Base-by-base conservation (phyloP, 2,888 invertebrate species). In the Cyaniris semiargus region DNA sequence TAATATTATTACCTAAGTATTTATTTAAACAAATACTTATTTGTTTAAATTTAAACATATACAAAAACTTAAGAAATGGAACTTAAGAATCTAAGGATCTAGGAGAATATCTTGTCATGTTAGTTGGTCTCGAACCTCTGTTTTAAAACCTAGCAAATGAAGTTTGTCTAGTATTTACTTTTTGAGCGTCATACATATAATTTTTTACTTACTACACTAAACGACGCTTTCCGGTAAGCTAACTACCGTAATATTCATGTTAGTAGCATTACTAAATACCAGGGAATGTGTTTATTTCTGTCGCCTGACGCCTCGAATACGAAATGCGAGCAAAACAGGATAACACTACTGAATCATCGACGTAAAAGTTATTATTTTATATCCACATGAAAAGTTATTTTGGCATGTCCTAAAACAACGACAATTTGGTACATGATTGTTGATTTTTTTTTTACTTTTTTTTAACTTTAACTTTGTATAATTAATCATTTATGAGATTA, bases 301-400 rank as follows among this genome's bases (percentile, higher is more conserved):
- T 71, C 71, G 34, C 38, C 71, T 34, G 71, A 71, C 34, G 71
- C 21, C 21, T 13, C 48, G 15, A 53, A 18, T 18, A 21, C 27
- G 48, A 72, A 72, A 53, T 27, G 53, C 23, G 72, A 5, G 44
- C 48, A 72, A 53, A 74, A 74, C 74, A 74, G 74, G 74, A 74
- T 27, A 74, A 74, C 23, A 66, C 27, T 13, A 27, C 27, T 66
- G 66, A 66, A 27, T 66, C 66, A 66, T 66, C 66, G 27, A 27
- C 6, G 27, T 66, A 66, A 31, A 27, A 31, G 60, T 60, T 15
- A 44, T 44, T 44, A 18, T 53, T 53, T 53, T 53, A 53, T 53
- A 18, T 53, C 18, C 53, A 18, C 53, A 18, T 53, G 53, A 15
- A 53, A 53, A 5, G 18, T 18, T 53, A 53, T 18, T 53, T 53